Conservation (phyloP, 1,140 invertebrate genomes). For the Leptopilina clavipes region DNA sequence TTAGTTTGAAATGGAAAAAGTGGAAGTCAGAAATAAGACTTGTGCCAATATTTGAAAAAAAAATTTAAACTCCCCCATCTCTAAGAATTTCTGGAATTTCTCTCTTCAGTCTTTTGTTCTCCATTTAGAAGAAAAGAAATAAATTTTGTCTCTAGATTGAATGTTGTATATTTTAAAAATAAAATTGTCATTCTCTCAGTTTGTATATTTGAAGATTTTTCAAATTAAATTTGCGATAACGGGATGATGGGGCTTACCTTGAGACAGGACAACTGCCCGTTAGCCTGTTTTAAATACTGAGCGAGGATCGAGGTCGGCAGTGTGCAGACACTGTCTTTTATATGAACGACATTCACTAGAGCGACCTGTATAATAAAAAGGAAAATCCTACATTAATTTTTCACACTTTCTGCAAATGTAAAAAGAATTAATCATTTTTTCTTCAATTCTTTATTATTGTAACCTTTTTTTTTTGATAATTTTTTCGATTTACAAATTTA, state of each 20-base stretch:
- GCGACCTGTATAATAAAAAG: constrained; percentile 79
- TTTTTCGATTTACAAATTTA: too few relatives aligned
- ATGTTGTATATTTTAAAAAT: not conserved
- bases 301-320: constrained; percentile 85
- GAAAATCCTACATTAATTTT: constrained; percentile 35
- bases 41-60: too few relatives aligned
- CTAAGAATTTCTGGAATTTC: too few relatives aligned
- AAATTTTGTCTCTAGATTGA: too few relatives aligned
- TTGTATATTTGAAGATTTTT: constrained; percentile 2
- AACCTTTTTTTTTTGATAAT: too few relatives aligned
- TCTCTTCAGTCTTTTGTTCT: too few relatives aligned
- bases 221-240: constrained; percentile 46
- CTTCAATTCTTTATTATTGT: too few relatives aligned
- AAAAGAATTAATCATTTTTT: constrained; percentile 20
- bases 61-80: too few relatives aligned
- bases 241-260: constrained; percentile 77
- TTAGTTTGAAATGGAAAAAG: too few relatives aligned
- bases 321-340: constrained; percentile 85
- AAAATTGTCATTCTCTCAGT: not conserved
- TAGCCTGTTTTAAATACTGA: constrained; percentile 88
- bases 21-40: too few relatives aligned
- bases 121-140: too few relatives aligned
- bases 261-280: constrained; percentile 86
- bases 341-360: constrained; percentile 86
- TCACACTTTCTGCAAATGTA: not conserved